Base-by-base conservation (phyloP, 2,113 vertebrate genomes). In the Rhodinocichla rosea region DNA sequence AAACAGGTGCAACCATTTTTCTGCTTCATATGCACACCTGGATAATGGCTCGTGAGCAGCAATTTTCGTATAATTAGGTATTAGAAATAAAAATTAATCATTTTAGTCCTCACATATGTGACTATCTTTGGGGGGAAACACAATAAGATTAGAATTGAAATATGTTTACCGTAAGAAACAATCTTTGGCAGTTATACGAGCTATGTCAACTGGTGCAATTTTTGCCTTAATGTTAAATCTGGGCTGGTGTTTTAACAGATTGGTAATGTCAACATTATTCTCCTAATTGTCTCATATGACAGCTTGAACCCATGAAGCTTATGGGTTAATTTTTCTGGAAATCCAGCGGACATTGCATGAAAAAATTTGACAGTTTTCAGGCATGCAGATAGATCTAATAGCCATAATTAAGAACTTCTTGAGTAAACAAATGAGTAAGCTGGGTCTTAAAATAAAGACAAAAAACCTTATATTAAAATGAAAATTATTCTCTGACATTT, bases 401-500 rank as follows among this genome's bases (percentile, higher is more conserved):
- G 37, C 52, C 53, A 39, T 37, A 67, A 88, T 59, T 45, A 90
- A 35, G 63, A 52, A 62, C 13, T 33, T 60, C 39, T 52, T 14
- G 15, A 23, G n/a, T 57, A 96, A 92, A 73, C 81, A 96, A 94
- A 73, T 83, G 86, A 83, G 62, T 84, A 78, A 14, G 23, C 53
- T 71, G 27, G 37, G 60, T 95, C 74, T 83, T 57, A 77, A 90
- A 82, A 69, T 79, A 28, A 60, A 80, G 52, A n/a, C 22, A 83
- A 81, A 95, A 49, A 90, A 93, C 45, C 60, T 68, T 62, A 28
- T 44, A 60, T 92, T 91, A 89, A 89, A 92, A 87, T 1, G 35
- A 86, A 88, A 84, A 83, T 92, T 95, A 95, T 92, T 92, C 78
- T 93, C 65, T 94, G 93, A 89, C 79, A 83, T 89, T 80, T 45